Percentiles rank a stretch among this genome's conserved stretches.
Evolutionary conservation across 2,113 vertebrate species (phyloP).

Genomic region (Fregetta grallaria): DNA sequence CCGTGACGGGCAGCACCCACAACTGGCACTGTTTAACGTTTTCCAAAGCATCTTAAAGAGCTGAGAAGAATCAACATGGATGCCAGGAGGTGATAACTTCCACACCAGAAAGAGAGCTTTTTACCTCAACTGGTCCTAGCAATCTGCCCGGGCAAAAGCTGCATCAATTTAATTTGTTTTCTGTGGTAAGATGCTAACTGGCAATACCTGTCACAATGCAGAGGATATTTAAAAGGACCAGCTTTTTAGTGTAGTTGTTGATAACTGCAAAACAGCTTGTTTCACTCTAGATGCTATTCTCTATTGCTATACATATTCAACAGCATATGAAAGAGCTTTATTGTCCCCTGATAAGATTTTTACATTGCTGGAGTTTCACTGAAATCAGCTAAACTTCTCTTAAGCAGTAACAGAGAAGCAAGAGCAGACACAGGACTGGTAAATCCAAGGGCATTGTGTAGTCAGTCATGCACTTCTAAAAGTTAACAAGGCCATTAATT

Average conservation of each 20-base stretch:
- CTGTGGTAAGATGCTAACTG: not conserved
- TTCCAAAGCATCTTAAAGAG: not conserved
- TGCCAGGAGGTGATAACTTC: not conserved
- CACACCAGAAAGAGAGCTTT: not conserved
- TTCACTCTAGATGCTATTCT: not conserved
- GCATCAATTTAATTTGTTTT: not conserved
- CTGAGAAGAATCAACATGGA: not conserved
- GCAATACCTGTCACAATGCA: not conserved
- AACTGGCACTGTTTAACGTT: not conserved
- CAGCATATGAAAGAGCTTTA: not conserved
- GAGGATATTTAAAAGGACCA: not conserved
- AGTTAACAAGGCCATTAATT: not conserved
- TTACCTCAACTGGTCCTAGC: not conserved
- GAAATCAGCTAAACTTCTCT: not conserved
- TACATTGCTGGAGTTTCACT: not conserved
- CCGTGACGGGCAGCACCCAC: fast-evolving
- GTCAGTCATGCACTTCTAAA: not conserved
- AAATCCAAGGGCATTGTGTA: not conserved
- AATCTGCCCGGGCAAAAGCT: not conserved
- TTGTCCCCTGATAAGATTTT: not conserved
- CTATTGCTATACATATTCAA: not conserved
- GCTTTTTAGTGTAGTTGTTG: not conserved
- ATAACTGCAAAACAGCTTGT: not conserved
- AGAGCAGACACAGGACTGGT: not conserved
- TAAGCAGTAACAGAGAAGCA: no score